Evolutionary conservation across 2,113 vertebrate species (phyloP).

Genomic region (Chlamydotis undulata): DNA sequence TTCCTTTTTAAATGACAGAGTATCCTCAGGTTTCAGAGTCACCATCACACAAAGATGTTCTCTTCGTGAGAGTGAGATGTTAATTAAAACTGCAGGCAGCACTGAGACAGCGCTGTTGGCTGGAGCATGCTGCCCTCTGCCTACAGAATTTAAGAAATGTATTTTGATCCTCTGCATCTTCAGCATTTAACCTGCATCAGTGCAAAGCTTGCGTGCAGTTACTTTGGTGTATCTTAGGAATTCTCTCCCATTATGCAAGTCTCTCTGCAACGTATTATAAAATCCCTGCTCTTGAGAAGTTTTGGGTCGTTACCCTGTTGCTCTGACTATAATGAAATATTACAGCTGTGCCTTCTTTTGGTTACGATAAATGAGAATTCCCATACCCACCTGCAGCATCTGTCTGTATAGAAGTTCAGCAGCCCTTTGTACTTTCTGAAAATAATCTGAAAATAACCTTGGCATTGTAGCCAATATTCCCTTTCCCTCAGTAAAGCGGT

Average conservation of each 20-base stretch:
- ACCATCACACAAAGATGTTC: neutral
- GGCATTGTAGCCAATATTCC: neutral
- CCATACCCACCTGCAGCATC: neutral
- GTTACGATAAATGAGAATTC: neutral
- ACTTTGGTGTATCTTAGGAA: neutral
- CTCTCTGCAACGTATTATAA: neutral
- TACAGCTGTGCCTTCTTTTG: neutral
- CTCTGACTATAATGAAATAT: neutral
- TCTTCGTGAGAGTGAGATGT: neutral
- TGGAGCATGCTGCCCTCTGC: constrained; percentile 80
- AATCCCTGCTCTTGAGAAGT: neutral
- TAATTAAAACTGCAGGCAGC: neutral
- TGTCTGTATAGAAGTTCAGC: neutral
- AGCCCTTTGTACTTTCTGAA: neutral
- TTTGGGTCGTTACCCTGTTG: neutral
- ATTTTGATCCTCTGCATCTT: neutral
- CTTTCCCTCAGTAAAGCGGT: neutral
- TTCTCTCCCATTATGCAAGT: neutral
- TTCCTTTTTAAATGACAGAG: neutral
- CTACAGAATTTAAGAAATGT: constrained; percentile 55
- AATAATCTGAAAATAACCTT: neutral
- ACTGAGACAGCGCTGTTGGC: neutral
- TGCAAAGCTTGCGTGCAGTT: neutral
- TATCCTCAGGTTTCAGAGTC: neutral
- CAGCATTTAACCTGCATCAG: neutral